Evolutionary conservation across 2,797 vertebrate genomes (phyloP).

Genomic region (Chelon labrosus): DNA sequence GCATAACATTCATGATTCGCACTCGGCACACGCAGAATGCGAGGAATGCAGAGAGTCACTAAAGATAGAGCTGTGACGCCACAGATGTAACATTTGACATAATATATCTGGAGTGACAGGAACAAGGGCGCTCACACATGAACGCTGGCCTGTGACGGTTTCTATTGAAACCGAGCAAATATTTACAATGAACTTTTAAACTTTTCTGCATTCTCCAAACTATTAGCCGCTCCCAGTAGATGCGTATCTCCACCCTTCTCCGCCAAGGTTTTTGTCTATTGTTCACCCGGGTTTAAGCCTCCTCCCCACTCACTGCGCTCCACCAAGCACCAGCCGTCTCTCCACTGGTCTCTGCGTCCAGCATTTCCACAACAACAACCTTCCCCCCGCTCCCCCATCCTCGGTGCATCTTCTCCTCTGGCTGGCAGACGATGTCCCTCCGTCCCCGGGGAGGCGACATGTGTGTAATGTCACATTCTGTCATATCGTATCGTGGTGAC

Average conservation of each 20-base stretch:
- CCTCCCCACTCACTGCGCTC: background rate
- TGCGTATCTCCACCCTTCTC: conserved; percentile 9
- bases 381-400: conserved; percentile 3
- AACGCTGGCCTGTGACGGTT: conserved; percentile 23
- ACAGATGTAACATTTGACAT: conserved; percentile 58
- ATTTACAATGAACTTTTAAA: conserved; percentile 49
- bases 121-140: conserved; percentile 24
- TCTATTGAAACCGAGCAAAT: conserved; percentile 50
- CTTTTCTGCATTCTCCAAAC: conserved; percentile 40
- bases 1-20: conserved; percentile 36
- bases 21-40: conserved; percentile 59
- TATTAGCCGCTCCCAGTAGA: conserved; percentile 16
- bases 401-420: conserved; percentile 29
- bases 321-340: background rate
- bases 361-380: conserved; percentile 11
- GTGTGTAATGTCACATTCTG: conserved; percentile 77
- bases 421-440: conserved; percentile 55
- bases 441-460: conserved; percentile 71
- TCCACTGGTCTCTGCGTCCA: background rate
- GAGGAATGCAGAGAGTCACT: conserved; percentile 68
- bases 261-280: background rate
- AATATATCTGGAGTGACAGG: conserved; percentile 41
- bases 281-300: background rate
- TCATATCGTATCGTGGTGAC: conserved; percentile 70
- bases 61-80: conserved; percentile 65